Evolutionary conservation across 2,113 vertebrate species (phyloP), one percentile per base, ranked within the genome.

Genomic region (Notiomystis cincta): DNA sequence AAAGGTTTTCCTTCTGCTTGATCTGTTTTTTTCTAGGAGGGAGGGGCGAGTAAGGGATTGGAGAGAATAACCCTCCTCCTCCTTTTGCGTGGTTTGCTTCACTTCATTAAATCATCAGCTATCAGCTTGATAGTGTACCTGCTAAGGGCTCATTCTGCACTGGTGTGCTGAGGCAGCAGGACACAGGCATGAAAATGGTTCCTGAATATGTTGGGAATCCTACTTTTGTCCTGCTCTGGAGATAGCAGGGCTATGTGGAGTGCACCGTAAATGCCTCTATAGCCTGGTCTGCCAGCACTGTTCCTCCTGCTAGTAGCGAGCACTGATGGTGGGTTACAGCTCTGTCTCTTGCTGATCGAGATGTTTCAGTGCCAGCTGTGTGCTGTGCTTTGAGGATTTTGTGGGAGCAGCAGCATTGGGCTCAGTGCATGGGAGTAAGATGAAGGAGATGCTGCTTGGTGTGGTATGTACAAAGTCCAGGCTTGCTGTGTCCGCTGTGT

Each of bases 1-100:
- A 96, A 95, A 96, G 95, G 94, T 95, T 95, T 93, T 72, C 40
- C 48, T 82, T 53, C 35, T 87, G 31, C 78, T 90, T 57, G 38
- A 79, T 79, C 44, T 87, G 9, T 61, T 84, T 86, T 80, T 92
- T 82, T 69, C 62, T 30, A 78, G 38, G 80, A 95, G 67, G 94
- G 90, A 96, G 90, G 89, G 38, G 51, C 92, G 65, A 82, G 53
- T 33, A 66, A 66, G 71, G 33, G 80, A 89, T 81, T 95, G 96
- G 94, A 95, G 93, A 70, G 85, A 54, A 86, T 51, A 77, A 31
- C 58, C 24, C 58, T 90, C 79, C 73, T 91, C 87, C 90, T 93
- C 42, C 37, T 64, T 86, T 91, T 86, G 70, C 71, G 27, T 57
- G 37, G 25, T 62, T 92, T 78, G 16, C 56, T 92, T 92, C 80